A percentile compares a stretch with the other conserved stretches of the same genome.
These are phyloP conservation scores for Phthorimaea operculella DNA, from an alignment of 1,140 invertebrate species.

Conservation along the genomic window DNA sequence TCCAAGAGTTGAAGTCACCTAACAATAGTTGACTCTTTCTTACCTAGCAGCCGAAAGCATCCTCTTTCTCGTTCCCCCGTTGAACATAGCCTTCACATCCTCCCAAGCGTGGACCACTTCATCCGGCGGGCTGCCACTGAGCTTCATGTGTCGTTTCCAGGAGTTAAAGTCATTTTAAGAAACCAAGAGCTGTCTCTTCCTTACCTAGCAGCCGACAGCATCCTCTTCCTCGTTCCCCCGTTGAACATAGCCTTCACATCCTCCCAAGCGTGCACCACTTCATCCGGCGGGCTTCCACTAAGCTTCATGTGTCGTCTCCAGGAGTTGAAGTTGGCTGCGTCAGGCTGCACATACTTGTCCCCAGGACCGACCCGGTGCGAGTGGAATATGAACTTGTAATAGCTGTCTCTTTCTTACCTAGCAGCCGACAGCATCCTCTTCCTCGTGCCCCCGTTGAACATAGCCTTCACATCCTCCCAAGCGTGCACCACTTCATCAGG, in stretches of 20 bases:
- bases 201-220: constrained; percentile 72
- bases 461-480: constrained; percentile 96
- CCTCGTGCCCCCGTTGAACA: constrained; percentile 97
- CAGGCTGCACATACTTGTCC: constrained; percentile 93
- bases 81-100: too few relatives aligned
- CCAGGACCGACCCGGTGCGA: constrained; percentile 85
- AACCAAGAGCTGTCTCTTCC: too few relatives aligned
- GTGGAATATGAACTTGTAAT: constrained; percentile 99
- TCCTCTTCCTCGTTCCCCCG: constrained; percentile 91
- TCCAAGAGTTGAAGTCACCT: constrained; percentile 99
- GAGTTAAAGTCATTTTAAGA: too few relatives aligned
- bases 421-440: constrained; percentile 80
- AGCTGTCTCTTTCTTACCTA: constrained; percentile 40
- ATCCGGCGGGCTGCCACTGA: constrained; percentile 82
- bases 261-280: constrained; percentile 85
- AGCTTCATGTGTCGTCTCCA: constrained; percentile 96
- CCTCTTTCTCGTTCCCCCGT: constrained; percentile 93
- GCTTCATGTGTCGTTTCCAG: constrained; percentile 94
- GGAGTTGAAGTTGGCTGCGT: constrained; percentile 98
- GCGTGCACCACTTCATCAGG: constrained; percentile 83
- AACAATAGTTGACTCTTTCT: too few relatives aligned
- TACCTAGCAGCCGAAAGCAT: constrained; percentile 72
- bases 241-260: constrained; percentile 99
- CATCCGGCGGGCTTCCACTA: constrained; percentile 81
- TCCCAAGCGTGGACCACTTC: constrained; percentile 82